These are phyloP conservation scores for Lycaon pictus DNA, from an alignment of 2,113 vertebrate genomes.

Conservation along the genomic window DNA sequence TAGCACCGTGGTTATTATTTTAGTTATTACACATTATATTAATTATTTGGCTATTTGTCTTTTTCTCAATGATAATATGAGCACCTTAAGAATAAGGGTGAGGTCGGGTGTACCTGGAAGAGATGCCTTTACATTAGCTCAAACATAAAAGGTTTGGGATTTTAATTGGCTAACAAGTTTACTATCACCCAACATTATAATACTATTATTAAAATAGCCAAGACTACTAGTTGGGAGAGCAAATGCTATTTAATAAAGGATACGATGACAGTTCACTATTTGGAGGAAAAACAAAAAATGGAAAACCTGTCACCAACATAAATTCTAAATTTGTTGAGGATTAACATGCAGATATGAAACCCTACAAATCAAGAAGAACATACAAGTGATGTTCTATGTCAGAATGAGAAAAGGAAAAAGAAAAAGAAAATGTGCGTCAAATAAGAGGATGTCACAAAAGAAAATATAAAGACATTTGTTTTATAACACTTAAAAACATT, in stretches of 20 bases:
- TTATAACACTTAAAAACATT: conserved; percentile 39
- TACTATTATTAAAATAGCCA: conserved; percentile 11
- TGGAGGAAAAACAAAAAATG: not conserved
- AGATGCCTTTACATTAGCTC: not conserved
- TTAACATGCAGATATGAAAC: not conserved
- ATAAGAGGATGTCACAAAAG: not conserved
- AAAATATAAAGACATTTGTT: not conserved
- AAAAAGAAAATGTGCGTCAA: not conserved
- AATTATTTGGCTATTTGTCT: conserved; percentile 38
- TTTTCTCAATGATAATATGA: not conserved
- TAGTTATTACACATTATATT: conserved; percentile 23
- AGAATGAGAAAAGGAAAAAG: not conserved
- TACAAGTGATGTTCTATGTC: not conserved
- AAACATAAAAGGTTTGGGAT: not conserved
- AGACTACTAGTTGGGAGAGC: not conserved
- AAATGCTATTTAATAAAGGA: conserved; percentile 38
- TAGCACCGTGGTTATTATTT: not conserved
- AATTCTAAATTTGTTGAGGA: not conserved
- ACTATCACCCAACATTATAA: not conserved
- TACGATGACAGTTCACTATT: not conserved
- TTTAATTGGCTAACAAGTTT: conserved; percentile 49
- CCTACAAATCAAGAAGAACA: not conserved
- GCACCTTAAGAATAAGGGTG: not conserved
- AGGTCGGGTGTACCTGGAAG: not conserved
- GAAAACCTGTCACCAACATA: not conserved